Conservation (phyloP, 1,140 invertebrate species). For the Pissodes strobi region DNA sequence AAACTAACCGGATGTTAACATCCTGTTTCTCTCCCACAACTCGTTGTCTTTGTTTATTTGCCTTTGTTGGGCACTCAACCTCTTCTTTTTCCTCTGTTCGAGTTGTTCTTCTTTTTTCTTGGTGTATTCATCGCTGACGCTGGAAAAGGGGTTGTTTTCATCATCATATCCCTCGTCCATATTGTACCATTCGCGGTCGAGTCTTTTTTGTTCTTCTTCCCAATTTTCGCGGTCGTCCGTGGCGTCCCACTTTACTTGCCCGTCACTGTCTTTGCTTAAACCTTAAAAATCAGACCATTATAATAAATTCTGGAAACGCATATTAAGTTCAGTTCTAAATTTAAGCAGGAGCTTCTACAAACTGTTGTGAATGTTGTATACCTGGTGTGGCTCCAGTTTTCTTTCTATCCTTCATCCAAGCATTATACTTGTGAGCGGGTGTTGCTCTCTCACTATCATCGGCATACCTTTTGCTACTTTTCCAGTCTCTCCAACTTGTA, state of each 20-base stretch:
- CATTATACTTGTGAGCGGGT: conserved; percentile 84
- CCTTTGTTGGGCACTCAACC: conserved; percentile 90
- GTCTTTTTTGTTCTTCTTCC: conserved; percentile 90
- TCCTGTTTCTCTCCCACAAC: conserved; percentile 97
- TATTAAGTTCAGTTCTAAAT: too few species aligned
- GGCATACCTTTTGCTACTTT: conserved; percentile 54
- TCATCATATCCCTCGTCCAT: conserved; percentile 94
- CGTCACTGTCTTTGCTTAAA: conserved; percentile 51
- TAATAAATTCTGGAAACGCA: too few species aligned
- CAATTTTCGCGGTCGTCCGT: conserved; percentile 78
- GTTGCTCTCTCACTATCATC: conserved; percentile 76
- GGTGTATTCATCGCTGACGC: conserved; percentile 88
- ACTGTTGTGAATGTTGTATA: too few species aligned
- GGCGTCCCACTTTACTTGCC: conserved; percentile 60
- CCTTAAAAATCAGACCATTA: too few species aligned
- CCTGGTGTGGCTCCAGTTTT: conserved; percentile 66
- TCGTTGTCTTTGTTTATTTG: conserved; percentile 98
- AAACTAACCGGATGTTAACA: conserved; percentile 93
- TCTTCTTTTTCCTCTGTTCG: conserved; percentile 86
- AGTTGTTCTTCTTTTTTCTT: conserved; percentile 90
- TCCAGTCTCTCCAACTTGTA: conserved; percentile 24
- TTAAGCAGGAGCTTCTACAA: too few species aligned
- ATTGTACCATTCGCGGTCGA: conserved; percentile 97
- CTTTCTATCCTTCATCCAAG: conserved; percentile 74
- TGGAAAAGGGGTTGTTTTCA: conserved; percentile 89